These are phyloP conservation scores for Acrobasis repandana DNA, from an alignment of 2,888 invertebrate genomes.

Conservation along the genomic window DNA sequence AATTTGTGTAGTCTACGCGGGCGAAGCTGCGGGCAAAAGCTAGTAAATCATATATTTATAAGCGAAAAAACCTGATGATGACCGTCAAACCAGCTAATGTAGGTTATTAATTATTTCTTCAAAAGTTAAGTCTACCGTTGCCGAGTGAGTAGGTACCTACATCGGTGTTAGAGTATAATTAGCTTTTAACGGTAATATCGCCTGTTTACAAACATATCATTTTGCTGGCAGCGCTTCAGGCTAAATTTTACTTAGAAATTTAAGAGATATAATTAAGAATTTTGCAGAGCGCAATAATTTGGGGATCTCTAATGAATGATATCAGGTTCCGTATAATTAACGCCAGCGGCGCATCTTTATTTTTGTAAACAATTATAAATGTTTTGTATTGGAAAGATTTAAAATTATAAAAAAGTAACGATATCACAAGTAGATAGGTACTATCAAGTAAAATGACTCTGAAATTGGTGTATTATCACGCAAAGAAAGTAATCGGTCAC, in stretches of 20 bases:
- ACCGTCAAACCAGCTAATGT: not conserved
- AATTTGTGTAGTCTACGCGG: no score
- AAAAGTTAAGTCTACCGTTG: conserved; percentile 5
- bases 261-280: conserved; percentile 83
- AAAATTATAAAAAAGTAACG: not conserved
- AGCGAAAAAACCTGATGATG: not conserved
- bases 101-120: not conserved
- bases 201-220: conserved; percentile 81
- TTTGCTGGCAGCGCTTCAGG: conserved; percentile 74
- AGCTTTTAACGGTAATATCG: conserved; percentile 69
- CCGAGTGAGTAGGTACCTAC: conserved; percentile 26
- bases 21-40: no score
- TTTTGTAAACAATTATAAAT: conserved; percentile 65
- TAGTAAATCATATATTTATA: no score
- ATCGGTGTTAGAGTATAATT: conserved; percentile 65
- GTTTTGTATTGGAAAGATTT: conserved; percentile 31
- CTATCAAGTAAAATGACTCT: no score
- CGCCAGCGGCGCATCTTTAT: conserved; percentile 68
- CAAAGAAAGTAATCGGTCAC: no score
- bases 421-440: not conserved
- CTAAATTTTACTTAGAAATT: conserved; percentile 81
- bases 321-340: conserved; percentile 80
- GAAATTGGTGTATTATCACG: no score
- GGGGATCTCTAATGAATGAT: conserved; percentile 79
- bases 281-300: conserved; percentile 78